Base-by-base conservation (phyloP, 1,140 invertebrate genomes). In the Glossosoma conforme region DNA sequence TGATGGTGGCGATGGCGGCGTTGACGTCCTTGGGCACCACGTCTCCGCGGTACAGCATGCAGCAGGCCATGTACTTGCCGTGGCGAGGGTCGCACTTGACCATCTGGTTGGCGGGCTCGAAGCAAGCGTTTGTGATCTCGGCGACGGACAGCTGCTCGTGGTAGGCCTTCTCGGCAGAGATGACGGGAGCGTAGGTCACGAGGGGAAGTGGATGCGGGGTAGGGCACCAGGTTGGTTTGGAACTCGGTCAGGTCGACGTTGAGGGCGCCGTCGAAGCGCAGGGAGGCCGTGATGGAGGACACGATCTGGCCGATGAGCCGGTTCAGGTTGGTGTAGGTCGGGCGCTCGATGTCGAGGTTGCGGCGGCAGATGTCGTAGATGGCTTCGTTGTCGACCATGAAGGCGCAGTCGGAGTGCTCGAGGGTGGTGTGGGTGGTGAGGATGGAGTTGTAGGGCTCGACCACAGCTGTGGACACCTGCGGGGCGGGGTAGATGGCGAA, bases 241-340 rank as follows among this genome's bases (percentile, higher is more conserved):
- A 93, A 93, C 72, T 93, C 90, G 20, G 87, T 91, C 33, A 93
- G 75, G 67, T 93, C 91, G 46, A 90, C 87, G 70, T 91, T 93
- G 10, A 93, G 75, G 28, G 89, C 87, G 63, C 89, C 89, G 69
- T 93, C 89, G 70, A 93, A 93, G 56, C 90, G 77, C 32, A 91
- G 77, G n/a, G 88, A 90, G 36, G 89, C 89, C 4, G 87, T 91
- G 60, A 91, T 91, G 30, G 87, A 90, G 2, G 87, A 89, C 2
- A 91, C 88, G 59, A 91, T 89, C 69, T 91, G 88, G 21, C 87
- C 86, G 59, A 90, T 89, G 40, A 91, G 72, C 55, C 87, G 70
- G 67, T 90, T 90, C 61, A 85, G 72, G 68, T 85, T 89, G 62
- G 77, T 80, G 77, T 89, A 90, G 9, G 86, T 87, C 15, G 89